These are phyloP conservation scores for Acromyrmex charruanus DNA, from an alignment of 1,140 invertebrate species.

Conservation along the genomic window DNA sequence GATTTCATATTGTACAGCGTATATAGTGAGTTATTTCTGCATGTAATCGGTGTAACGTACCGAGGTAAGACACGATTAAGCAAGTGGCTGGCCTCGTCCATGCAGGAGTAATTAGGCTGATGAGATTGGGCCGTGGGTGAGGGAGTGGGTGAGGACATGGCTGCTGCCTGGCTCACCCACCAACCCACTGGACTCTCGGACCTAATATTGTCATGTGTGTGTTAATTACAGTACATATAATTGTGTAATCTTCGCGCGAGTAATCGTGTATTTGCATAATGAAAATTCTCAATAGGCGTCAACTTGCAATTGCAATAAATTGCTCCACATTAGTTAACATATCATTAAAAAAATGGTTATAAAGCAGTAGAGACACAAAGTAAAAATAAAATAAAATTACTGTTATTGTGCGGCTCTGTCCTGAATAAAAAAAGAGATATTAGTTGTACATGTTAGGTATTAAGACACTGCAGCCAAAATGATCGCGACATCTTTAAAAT, in stretches of 20 bases:
- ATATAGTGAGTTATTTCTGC: conserved; percentile 43
- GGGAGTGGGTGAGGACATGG: conserved; percentile 85
- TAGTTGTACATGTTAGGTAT: conserved; percentile 37
- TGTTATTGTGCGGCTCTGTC: conserved; percentile 10
- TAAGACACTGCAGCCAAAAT: conserved; percentile 51
- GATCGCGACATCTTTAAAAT: background rate
- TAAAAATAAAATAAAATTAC: background rate
- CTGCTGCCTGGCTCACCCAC: conserved; percentile 85
- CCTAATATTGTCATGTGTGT: conserved; percentile 79
- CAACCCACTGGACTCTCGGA: conserved; percentile 85
- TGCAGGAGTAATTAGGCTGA: conserved; percentile 84
- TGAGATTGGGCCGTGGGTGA: conserved; percentile 82
- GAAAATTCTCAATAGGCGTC: background rate
- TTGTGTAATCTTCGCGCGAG: background rate
- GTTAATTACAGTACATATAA: conserved; percentile 80
- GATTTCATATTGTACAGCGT: conserved; percentile 3
- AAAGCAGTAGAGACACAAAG: background rate
- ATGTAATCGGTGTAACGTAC: conserved; percentile 73
- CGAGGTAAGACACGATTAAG: conserved; percentile 85
- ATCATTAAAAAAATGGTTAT: background rate
- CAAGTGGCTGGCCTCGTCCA: conserved; percentile 85
- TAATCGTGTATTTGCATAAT: conserved; percentile 61
- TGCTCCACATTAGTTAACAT: background rate
- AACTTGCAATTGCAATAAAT: conserved; percentile 22
- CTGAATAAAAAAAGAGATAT: conserved; percentile 16